Percentiles rank a stretch among this genome's conserved stretches.
phyloP scores from a whole-genome alignment of 2,888 invertebrate species.

The Carterocephalus palaemon region DNA sequence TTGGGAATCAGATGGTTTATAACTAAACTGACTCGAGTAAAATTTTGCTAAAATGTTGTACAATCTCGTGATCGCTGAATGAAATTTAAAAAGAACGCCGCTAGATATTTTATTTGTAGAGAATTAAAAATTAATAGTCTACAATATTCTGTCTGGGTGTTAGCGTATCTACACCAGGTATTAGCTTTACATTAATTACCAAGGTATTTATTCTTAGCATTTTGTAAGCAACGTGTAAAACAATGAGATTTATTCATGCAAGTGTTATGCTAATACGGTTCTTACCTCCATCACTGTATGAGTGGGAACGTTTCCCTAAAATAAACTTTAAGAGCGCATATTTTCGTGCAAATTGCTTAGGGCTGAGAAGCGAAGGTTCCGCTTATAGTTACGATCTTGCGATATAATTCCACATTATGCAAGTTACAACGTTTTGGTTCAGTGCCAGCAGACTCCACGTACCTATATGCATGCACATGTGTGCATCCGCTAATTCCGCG shows the following conservation, averaged over 20 bases:
- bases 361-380: conserved; percentile 52
- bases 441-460: conserved; percentile 59
- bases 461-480: conserved; percentile 26
- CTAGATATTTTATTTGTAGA: too few species aligned
- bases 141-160: too few species aligned
- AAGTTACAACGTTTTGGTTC: conserved; percentile 72
- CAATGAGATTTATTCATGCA: conserved; percentile 11
- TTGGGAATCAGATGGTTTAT: too few species aligned
- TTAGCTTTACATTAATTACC: conserved; percentile 1
- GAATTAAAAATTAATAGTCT: conserved; percentile 4
- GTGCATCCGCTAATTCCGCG: conserved; percentile 29
- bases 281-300: conserved; percentile 13
- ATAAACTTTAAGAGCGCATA: conserved; percentile 28
- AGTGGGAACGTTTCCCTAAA: conserved; percentile 3
- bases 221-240: conserved; percentile 7
- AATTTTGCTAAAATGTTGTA: too few species aligned
- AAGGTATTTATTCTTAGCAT: too few species aligned
- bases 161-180: too few species aligned
- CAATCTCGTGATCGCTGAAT: too few species aligned
- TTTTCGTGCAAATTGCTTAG: conserved; percentile 55
- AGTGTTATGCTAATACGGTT: conserved; percentile 5
- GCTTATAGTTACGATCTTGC: conserved; percentile 45
- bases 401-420: conserved; percentile 70
- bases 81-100: too few species aligned
- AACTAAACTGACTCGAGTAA: too few species aligned